Evolutionary conservation across 2,888 invertebrate genomes (phyloP).

Genomic region (Drosophila pegasa): DNA sequence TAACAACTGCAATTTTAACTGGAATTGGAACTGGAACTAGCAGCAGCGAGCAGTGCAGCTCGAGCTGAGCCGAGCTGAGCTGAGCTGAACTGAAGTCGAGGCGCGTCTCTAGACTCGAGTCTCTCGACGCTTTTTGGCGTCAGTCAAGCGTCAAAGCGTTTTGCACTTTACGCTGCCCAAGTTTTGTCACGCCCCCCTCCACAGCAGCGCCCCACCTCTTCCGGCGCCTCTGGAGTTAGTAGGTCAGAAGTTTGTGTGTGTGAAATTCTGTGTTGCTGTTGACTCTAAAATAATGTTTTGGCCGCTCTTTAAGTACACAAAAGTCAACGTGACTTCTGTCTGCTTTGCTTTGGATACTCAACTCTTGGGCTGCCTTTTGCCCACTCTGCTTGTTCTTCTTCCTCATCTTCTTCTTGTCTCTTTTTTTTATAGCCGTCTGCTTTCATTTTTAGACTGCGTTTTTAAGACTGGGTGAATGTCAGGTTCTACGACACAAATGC

Average conservation of each 20-base stretch:
- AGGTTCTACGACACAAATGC: conserved; percentile 58
- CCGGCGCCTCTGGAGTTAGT: conserved; percentile 51
- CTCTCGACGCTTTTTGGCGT: conserved; percentile 47
- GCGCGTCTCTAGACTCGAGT: conserved; percentile 5
- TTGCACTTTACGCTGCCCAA: conserved; percentile 61
- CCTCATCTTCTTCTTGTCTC: neutral
- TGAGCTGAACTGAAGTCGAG: conserved; percentile 23
- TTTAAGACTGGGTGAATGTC: conserved; percentile 78
- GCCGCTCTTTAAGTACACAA: conserved; percentile 53
- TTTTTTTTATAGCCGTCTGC: conserved; percentile 64
- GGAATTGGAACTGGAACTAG: conserved; percentile 24
- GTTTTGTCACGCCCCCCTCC: conserved; percentile 24
- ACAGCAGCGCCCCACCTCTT: neutral
- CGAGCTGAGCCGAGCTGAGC: conserved; percentile 20
- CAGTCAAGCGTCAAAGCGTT: conserved; percentile 77
- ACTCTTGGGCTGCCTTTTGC: conserved; percentile 1
- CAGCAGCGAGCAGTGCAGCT: conserved; percentile 14
- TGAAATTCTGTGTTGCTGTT: conserved; percentile 65
- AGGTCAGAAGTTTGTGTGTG: conserved; percentile 75
- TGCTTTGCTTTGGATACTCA: conserved; percentile 63
- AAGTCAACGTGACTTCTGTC: conserved; percentile 77
- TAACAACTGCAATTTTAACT: conserved; percentile 29
- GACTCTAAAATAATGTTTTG: conserved; percentile 39
- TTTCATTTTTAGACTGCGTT: conserved; percentile 73
- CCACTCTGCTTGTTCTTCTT: neutral